Percentiles rank a stretch among this genome's conserved stretches.
Conservation (phyloP, 2,113 vertebrate genomes). For the Orycteropus afer region DNA sequence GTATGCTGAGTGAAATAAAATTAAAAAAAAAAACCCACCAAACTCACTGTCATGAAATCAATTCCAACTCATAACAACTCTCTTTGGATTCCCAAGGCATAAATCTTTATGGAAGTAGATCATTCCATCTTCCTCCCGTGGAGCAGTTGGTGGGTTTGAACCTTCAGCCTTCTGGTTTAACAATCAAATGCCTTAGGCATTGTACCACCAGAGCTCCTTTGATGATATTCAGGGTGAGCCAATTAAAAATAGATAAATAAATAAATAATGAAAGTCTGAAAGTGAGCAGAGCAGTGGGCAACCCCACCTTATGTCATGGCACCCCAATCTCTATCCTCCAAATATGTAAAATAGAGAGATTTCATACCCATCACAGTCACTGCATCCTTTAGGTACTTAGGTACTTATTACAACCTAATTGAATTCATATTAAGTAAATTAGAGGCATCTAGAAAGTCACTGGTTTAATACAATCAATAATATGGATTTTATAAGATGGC, state of each 20-base stretch:
- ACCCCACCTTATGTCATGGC: neutral
- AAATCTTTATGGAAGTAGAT: too few species aligned
- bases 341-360: slow-evolving; percentile 49
- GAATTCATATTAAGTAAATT: slow-evolving; percentile 44
- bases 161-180: too few species aligned
- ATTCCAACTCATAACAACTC: too few species aligned
- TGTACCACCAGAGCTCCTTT: too few species aligned
- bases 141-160: too few species aligned
- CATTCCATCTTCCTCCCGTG: too few species aligned
- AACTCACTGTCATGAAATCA: too few species aligned
- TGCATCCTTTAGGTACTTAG: neutral
- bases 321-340: neutral
- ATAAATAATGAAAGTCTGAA: slow-evolving; percentile 14
- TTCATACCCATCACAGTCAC: neutral
- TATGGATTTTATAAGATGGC: slow-evolving; percentile 56
- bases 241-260: slow-evolving; percentile 5
- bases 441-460: neutral
- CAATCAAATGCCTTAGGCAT: too few species aligned
- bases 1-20: too few species aligned
- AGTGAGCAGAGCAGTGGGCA: neutral
- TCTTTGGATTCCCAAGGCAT: too few species aligned
- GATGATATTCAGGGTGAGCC: neutral
- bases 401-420: neutral
- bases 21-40: too few species aligned
- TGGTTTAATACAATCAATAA: slow-evolving; percentile 36